A percentile compares a stretch with the other conserved stretches of the same genome.
phyloP scores from a whole-genome alignment of 2,797 vertebrate genomes.

The Eleutherodactylus coqui region DNA sequence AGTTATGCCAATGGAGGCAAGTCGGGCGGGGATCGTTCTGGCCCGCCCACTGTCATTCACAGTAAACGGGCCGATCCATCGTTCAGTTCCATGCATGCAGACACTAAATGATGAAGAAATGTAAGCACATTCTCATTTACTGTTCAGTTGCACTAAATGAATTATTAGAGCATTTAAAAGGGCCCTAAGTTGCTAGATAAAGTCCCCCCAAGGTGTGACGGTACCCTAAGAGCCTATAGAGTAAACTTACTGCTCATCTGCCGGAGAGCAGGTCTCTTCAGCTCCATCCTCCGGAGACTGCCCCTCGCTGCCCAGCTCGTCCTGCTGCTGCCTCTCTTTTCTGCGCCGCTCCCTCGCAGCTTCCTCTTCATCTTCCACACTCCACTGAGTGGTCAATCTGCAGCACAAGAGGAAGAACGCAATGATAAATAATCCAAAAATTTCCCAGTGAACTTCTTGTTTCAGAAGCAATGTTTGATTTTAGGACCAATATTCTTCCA shows the following conservation, averaged over 20 bases:
- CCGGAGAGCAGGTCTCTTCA: constrained; percentile 64
- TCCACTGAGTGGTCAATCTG: constrained; percentile 86
- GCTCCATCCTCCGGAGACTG: not conserved
- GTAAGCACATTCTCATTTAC: too few relatives aligned
- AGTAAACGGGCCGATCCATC: too few relatives aligned
- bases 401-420: not conserved
- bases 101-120: too few relatives aligned
- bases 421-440: not conserved
- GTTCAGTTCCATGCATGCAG: too few relatives aligned
- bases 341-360: constrained; percentile 77
- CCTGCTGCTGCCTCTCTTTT: constrained; percentile 75
- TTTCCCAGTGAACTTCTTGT: not conserved
- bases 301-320: constrained; percentile 68
- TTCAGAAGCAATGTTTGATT: not conserved
- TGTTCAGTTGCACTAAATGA: too few relatives aligned
- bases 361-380: constrained; percentile 87
- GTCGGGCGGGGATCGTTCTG: too few relatives aligned
- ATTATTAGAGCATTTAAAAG: too few relatives aligned
- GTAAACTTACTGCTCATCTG: constrained; percentile 56
- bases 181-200: not conserved
- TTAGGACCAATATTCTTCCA: not conserved
- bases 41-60: too few relatives aligned
- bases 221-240: too few relatives aligned
- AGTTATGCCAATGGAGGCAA: too few relatives aligned
- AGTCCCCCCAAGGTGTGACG: too few relatives aligned